These are phyloP conservation scores for Pardosa pseudoannulata DNA, from an alignment of 2,888 invertebrate species.

Conservation along the genomic window DNA sequence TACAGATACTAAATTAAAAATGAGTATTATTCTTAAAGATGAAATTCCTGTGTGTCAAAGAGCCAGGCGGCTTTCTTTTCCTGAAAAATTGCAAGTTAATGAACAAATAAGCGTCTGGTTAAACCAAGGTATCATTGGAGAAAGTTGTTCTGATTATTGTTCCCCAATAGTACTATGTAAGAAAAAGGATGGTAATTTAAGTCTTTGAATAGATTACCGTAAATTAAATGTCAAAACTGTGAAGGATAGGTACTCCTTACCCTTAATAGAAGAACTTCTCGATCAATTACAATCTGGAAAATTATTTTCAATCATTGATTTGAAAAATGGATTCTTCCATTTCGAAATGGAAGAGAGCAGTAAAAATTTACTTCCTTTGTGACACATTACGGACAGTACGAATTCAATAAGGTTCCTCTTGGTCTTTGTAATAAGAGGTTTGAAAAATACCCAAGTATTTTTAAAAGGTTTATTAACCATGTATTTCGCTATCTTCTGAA, in stretches of 20 bases:
- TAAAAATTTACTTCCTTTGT: slow-evolving; percentile 27
- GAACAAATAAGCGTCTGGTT: neutral
- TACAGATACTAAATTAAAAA: neutral
- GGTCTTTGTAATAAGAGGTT: neutral
- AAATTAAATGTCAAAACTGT: slow-evolving; percentile 1
- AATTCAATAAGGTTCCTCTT: neutral
- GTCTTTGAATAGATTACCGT: neutral
- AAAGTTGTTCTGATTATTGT: neutral
- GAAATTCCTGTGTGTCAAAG: neutral
- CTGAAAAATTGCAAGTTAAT: neutral
- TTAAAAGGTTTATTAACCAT: neutral
- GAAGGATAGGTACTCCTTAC: neutral
- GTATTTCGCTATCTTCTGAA: neutral
- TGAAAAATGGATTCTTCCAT: slow-evolving; percentile 12
- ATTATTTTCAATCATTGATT: neutral
- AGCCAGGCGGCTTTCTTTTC: neutral
- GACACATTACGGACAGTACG: neutral
- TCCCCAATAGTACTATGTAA: neutral
- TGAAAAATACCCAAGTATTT: neutral
- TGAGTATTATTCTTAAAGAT: neutral
- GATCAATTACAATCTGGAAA: neutral
- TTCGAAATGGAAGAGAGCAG: neutral
- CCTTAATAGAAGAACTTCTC: slow-evolving; percentile 2
- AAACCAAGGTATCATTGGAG: neutral
- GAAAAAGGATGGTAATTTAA: neutral